Evolutionary conservation across 2,888 invertebrate genomes (phyloP).

Genomic region (Carcina quercana): DNA sequence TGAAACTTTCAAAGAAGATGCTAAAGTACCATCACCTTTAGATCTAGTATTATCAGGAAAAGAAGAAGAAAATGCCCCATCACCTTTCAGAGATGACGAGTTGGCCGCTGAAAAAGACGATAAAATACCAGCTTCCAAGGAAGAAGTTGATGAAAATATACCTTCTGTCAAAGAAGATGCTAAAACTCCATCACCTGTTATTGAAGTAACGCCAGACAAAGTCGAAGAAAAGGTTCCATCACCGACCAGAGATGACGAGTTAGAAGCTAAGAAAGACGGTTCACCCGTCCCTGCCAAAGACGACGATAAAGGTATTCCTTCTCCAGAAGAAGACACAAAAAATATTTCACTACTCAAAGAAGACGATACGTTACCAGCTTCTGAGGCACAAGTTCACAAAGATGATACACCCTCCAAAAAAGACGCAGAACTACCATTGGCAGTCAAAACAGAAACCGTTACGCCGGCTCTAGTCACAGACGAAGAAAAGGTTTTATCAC

Average conservation of each 20-base stretch:
- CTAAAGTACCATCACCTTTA: slow-evolving; percentile 6
- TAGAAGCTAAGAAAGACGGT: neutral
- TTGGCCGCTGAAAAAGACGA: neutral
- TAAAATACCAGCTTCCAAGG: neutral
- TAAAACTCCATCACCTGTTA: neutral
- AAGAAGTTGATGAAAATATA: neutral
- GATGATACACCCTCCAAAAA: neutral
- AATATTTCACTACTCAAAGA: neutral
- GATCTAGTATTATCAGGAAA: neutral
- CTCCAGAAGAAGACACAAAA: neutral
- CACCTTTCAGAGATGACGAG: neutral
- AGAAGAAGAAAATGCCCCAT: neutral
- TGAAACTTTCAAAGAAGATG: slow-evolving; percentile 4
- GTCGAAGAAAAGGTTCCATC: neutral
- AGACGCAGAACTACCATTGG: neutral
- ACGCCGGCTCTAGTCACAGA: no score
- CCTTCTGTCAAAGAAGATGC: neutral
- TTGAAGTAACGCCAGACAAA: neutral
- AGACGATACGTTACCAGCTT: neutral
- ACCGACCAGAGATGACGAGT: neutral
- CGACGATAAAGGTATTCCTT: neutral
- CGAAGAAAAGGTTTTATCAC: no score
- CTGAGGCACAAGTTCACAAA: neutral
- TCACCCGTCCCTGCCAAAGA: neutral
- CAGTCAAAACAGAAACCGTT: neutral